A percentile compares a stretch with the other conserved stretches of the same genome.
These are phyloP conservation scores for Platyura marginata DNA, from an alignment of 1,140 invertebrate species.

Conservation along the genomic window DNA sequence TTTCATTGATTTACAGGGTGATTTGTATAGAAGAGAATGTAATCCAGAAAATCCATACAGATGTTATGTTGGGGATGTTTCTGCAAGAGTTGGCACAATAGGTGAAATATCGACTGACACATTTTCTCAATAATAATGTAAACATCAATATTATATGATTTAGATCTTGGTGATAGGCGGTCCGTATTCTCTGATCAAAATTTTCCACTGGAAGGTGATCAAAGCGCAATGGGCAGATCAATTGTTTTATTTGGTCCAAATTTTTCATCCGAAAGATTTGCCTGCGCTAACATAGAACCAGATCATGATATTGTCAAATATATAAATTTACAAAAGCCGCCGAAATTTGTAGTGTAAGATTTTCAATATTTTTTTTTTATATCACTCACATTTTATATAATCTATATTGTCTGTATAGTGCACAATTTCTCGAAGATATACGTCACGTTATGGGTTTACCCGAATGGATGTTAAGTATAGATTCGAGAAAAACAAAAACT, in stretches of 20 bases:
- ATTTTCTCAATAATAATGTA: not conserved
- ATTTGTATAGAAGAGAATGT: constrained; percentile 75
- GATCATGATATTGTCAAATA: constrained; percentile 84
- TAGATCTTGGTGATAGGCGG: constrained; percentile 54
- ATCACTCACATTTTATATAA: not conserved
- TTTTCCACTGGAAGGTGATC: constrained; percentile 61
- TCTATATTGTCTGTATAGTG: constrained; percentile 27
- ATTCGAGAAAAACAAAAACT: constrained; percentile 56
- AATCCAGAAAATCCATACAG: constrained; percentile 66
- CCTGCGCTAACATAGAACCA: constrained; percentile 80
- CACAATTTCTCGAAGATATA: constrained; percentile 69
- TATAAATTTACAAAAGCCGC: constrained; percentile 68
- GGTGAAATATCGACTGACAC: constrained; percentile 15
- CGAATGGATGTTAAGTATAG: constrained; percentile 75
- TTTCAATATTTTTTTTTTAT: not conserved
- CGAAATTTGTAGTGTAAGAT: constrained; percentile 72
- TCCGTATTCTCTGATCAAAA: constrained; percentile 70
- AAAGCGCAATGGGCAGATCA: constrained; percentile 64
- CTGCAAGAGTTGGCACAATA: constrained; percentile 65
- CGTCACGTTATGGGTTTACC: constrained; percentile 67
- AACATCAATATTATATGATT: not conserved
- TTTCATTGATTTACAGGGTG: constrained; percentile 46
- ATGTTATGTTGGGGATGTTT: constrained; percentile 87
- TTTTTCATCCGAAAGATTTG: constrained; percentile 47
- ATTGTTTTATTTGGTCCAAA: constrained; percentile 70